A percentile compares a stretch with the other conserved stretches of the same genome.
Conservation (phyloP, 2,113 vertebrate genomes). For the Scatophagus argus region DNA sequence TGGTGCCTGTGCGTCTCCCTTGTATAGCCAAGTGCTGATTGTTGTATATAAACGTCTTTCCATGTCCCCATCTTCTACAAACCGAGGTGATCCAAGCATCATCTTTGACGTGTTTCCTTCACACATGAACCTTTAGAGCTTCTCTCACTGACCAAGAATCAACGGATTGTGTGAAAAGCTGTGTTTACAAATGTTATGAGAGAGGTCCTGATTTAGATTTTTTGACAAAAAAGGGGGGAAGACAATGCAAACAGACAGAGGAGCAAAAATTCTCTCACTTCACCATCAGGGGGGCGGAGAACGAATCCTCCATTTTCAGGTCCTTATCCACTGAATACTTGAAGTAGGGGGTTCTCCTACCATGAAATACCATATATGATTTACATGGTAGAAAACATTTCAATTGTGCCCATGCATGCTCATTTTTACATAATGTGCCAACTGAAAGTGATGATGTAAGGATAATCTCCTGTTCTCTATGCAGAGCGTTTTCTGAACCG, state of each 20-base stretch:
- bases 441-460: constrained; percentile 65
- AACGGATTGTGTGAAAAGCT: constrained; percentile 42
- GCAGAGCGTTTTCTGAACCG: constrained; percentile 69
- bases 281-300: constrained; percentile 68
- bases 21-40: constrained; percentile 63
- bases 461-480: constrained; percentile 76
- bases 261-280: constrained; percentile 73
- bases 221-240: constrained; percentile 46
- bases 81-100: constrained; percentile 39
- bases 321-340: constrained; percentile 86
- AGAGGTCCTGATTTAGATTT: constrained; percentile 50
- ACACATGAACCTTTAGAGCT: constrained; percentile 35
- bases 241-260: constrained; percentile 79
- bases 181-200: constrained; percentile 64
- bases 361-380: constrained; percentile 74
- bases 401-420: constrained; percentile 76
- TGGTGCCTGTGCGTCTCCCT: constrained; percentile 67
- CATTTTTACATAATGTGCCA: constrained; percentile 81
- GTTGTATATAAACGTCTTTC: constrained; percentile 65
- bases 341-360: constrained; percentile 84
- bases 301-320: constrained; percentile 81
- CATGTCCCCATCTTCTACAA: constrained; percentile 48
- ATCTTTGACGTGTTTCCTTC: constrained; percentile 38
- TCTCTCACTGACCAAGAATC: constrained; percentile 61
- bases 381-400: constrained; percentile 74